Evolutionary conservation across 1,140 invertebrate genomes (phyloP), one percentile per base, ranked within the genome.

Genomic region (Anoplolepis gracilipes): DNA sequence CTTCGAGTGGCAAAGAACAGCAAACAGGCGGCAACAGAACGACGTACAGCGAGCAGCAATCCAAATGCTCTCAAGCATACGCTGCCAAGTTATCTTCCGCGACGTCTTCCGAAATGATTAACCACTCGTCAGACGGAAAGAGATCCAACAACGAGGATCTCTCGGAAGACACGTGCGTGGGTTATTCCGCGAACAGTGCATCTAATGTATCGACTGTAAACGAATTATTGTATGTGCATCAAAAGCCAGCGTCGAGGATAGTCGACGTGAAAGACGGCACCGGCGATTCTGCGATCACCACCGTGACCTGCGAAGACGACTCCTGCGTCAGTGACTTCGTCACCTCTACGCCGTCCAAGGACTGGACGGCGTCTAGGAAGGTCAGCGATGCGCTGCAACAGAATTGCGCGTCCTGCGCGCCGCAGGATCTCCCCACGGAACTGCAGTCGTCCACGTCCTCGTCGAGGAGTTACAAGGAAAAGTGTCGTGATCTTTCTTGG

Each of bases 391-490:
- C 87, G 36, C 22, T 75, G 53, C 61, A 67, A 25, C 86, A 89
- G 30, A 90, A 85, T 25, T 91, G 84, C 70, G 30, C 59, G 25
- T 78, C 84, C 61, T 88, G 81, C 28, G 36, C 87, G 46, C 88
- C 79, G 75, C 92, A 93, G 25, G 93, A 93, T 70, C 90, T 95
- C 42, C 94, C 94, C 7, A 94, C 94, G 0, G 94, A 95, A 42
- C 70, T 95, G 30, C 94, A 95, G 67, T 59, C 46, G 30, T 94
- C 93, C 1, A 72, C 57, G 11, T 93, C 92, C 3, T 91, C 91
- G 69, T 93, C 94, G 3, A 90, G 90, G 8, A 93, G 88, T 75
- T 94, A 94, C 86, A 95, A 93, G 86, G 94, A 95, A 76, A 94
- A 94, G 85, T 94, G 93, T 72, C 91, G 90, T 6, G 94, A 95